Evolutionary conservation across 2,888 invertebrate species (phyloP).

Genomic region (Drosophila kuntzei): DNA sequence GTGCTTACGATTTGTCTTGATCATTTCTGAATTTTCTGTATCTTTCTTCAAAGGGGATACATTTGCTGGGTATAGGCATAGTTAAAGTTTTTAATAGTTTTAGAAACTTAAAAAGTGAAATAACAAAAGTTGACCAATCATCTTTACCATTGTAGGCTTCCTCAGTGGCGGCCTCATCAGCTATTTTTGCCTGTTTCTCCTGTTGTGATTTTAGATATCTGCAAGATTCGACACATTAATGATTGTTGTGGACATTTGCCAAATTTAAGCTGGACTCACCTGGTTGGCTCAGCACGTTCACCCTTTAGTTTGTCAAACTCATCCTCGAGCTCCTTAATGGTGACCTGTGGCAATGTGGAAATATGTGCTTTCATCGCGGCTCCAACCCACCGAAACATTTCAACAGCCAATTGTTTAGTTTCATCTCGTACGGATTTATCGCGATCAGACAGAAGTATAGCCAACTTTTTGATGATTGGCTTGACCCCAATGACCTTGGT

Average conservation of each 20-base stretch:
- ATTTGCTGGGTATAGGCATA: constrained; percentile 24
- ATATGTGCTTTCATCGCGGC: constrained; percentile 94
- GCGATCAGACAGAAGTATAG: constrained; percentile 93
- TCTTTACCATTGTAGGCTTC: constrained; percentile 82
- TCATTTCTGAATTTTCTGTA: not conserved
- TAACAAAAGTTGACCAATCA: not conserved
- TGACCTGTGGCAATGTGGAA: constrained; percentile 94
- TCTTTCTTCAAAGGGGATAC: constrained; percentile 1
- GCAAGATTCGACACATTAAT: not conserved
- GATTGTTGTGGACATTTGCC: accelerated
- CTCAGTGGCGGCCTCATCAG: constrained; percentile 86
- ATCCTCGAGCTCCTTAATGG: constrained; percentile 94
- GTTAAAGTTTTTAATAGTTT: not conserved
- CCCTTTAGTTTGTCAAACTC: constrained; percentile 91
- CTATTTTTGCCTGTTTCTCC: constrained; percentile 84
- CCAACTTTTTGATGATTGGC: constrained; percentile 94
- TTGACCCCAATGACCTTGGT: constrained; percentile 95
- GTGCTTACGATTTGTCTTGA: constrained; percentile 33
- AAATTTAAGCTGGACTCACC: constrained; percentile 54
- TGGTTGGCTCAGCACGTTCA: constrained; percentile 83
- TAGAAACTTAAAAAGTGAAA: constrained; percentile 3
- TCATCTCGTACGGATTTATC: constrained; percentile 97
- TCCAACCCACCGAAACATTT: constrained; percentile 96
- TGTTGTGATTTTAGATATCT: constrained; percentile 85
- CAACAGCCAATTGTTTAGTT: constrained; percentile 95